Percentiles rank a stretch among this genome's conserved stretches.
Conservation (phyloP, 2,113 vertebrate species). For the Chionomys nivalis region DNA sequence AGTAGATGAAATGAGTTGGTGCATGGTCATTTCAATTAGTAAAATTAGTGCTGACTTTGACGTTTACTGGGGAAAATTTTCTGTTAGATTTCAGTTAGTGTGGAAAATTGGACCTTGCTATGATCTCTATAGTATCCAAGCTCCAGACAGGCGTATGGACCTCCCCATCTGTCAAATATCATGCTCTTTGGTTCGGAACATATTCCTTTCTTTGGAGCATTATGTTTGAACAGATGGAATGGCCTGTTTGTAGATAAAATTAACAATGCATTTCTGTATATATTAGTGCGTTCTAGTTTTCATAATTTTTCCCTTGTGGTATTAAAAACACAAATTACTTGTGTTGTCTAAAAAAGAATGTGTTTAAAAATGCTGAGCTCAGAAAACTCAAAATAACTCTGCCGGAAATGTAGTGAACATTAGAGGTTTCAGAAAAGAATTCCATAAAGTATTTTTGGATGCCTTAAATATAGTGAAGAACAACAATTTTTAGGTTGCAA, state of each 20-base stretch:
- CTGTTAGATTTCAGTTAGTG: conserved; percentile 65
- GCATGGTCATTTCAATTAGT: conserved; percentile 39
- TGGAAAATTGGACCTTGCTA: conserved; percentile 66
- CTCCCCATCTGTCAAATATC: conserved; percentile 82
- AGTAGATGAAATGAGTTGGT: conserved; percentile 20
- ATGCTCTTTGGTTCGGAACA: conserved; percentile 82
- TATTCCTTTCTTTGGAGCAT: conserved; percentile 78
- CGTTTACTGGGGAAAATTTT: conserved; percentile 61
- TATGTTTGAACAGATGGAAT: conserved; percentile 82
- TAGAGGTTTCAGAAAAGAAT: conserved; percentile 5
- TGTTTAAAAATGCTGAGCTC: conserved; percentile 68
- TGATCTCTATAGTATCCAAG: conserved; percentile 60
- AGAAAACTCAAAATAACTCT: conserved; percentile 63
- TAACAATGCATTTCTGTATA: conserved; percentile 81
- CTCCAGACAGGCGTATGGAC: conserved; percentile 68
- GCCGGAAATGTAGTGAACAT: background rate
- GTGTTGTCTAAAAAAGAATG: conserved; percentile 58
- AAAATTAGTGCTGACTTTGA: conserved; percentile 56
- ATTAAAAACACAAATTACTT: conserved; percentile 75
- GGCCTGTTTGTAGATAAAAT: conserved; percentile 80
- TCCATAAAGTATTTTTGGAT: background rate
- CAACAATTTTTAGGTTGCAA: background rate
- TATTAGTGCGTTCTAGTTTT: conserved; percentile 80
- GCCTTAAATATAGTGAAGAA: background rate
- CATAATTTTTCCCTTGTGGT: conserved; percentile 63